phyloP scores from a whole-genome alignment of 2,113 vertebrate species.

The Mastomys natalensis region DNA sequence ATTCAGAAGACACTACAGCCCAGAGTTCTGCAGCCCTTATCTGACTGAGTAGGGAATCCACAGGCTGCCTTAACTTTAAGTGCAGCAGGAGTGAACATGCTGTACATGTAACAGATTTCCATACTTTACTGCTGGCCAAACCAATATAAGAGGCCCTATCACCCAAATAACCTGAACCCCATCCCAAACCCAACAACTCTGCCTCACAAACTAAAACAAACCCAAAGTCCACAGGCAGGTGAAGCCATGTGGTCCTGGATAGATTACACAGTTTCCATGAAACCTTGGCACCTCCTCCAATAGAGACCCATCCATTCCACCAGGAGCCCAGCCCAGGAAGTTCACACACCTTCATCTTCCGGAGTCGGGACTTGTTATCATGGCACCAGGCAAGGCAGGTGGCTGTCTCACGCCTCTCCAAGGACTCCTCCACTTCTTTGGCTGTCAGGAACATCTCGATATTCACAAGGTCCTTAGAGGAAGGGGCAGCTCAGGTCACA shows the following conservation, averaged over 20 bases:
- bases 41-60: background rate
- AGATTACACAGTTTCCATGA: background rate
- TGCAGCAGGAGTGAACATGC: background rate
- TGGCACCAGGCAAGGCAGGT: constrained; percentile 99
- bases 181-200: background rate
- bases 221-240: background rate
- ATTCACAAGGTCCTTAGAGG: constrained; percentile 95
- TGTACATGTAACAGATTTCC: background rate
- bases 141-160: background rate
- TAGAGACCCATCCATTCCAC: background rate
- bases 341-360: constrained; percentile 95
- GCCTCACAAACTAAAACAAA: background rate
- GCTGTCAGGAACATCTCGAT: constrained; percentile 99
- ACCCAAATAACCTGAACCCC: background rate
- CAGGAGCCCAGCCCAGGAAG: background rate
- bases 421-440: constrained; percentile 98
- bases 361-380: constrained; percentile 98
- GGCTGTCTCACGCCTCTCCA: constrained; percentile 97
- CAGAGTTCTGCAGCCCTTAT: accelerated
- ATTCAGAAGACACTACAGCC: background rate
- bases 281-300: background rate
- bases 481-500: background rate
- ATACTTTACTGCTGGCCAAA: background rate
- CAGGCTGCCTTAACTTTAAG: background rate
- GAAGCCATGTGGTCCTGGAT: background rate